Conservation (phyloP, 2,113 vertebrate species). For the Cathartes aura region DNA sequence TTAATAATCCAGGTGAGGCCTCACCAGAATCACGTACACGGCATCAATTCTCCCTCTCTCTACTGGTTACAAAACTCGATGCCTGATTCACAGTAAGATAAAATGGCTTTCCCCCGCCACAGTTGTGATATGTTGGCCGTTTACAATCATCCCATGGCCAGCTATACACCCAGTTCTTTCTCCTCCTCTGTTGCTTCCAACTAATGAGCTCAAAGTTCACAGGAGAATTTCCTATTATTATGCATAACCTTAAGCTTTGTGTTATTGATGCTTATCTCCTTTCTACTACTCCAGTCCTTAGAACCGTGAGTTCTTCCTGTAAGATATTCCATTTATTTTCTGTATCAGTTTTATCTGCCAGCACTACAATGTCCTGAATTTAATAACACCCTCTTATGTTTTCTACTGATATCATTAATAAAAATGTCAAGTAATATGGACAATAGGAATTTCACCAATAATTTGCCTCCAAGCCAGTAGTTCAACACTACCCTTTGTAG, state of each 20-base stretch:
- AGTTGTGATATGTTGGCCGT: rapidly evolving
- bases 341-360: background rate
- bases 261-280: background rate
- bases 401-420: slow-evolving; percentile 22
- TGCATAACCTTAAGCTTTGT: background rate
- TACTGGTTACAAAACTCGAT: background rate
- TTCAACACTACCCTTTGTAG: background rate
- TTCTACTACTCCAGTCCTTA: background rate
- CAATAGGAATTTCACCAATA: background rate
- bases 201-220: background rate
- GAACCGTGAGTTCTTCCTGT: background rate
- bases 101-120: background rate
- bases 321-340: slow-evolving; percentile 9
- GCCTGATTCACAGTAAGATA: background rate
- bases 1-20: background rate
- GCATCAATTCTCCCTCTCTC: background rate
- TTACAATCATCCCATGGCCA: background rate
- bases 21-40: background rate
- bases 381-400: slow-evolving; percentile 2
- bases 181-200: background rate
- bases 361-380: background rate
- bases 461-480: background rate
- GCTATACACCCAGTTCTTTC: background rate
- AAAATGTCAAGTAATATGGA: background rate
- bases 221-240: background rate